Base-by-base conservation (phyloP, 2,888 invertebrate species). In the Coremacera marginata region DNA sequence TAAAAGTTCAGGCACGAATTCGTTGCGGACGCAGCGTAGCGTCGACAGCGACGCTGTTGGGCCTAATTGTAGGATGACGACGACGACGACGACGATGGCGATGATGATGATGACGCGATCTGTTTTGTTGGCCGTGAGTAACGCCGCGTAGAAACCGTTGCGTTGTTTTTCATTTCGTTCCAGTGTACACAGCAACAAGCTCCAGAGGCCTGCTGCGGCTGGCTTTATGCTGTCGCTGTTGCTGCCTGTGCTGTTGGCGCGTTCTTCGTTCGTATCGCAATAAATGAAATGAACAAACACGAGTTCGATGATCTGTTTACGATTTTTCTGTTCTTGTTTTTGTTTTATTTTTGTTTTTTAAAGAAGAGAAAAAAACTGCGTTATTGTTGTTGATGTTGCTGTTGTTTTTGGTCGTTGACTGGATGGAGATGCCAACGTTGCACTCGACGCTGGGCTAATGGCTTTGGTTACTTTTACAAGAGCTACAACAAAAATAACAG, bases 291-390 rank as follows among this genome's bases (percentile, higher is more conserved):
- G 77, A 62, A 77, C 78, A 81, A 74, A 78, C 75, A 80, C 72
- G 85, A 86, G 88, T 88, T 87, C 87, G 87, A 86, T 86, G 87
- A 87, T 87, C 87, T 87, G 86, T 86, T 87, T 86, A 87, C 84
- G 85, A 83, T 86, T 86, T 84, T 81, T 82, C 70, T 55, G 65
- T 34, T 67, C 78, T 60, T 78, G 68, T 60, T 70, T 65, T 49
- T 77, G 19, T 55, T 22, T 25, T 31, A n/a, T 52, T 57, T 60
- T 44, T 72, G 60, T 76, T 72, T n/a, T n/a, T 62, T 70, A 63
- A 67, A 70, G 70, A 75, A 75, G 75, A 77, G 77, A 80, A 77
- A 44, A 34, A 31, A 14, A 55, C 52, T 9, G 27, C 31, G 34
- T 44, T 75, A 67, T 73, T 77, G 77, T 71, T 78, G 78, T 75